Conservation (phyloP, 2,797 vertebrate genomes). For the Acridotheres tristis region DNA sequence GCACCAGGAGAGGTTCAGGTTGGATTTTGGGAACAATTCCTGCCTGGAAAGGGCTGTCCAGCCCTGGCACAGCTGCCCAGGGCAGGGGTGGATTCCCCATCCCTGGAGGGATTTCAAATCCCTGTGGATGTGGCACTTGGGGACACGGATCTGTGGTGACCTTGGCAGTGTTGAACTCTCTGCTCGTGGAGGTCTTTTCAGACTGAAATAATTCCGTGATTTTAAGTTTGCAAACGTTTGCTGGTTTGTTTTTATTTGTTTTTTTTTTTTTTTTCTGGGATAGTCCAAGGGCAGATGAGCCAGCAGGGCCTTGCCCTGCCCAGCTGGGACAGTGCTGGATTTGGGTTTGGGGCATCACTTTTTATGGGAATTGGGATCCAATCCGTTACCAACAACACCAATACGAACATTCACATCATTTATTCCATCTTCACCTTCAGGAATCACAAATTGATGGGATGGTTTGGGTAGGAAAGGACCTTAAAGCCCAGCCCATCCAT, state of each 20-base stretch:
- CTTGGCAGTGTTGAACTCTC: not conserved
- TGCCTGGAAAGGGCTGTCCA: not conserved
- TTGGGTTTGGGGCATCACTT: not conserved
- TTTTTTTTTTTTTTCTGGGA: not conserved
- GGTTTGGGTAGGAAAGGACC: not conserved
- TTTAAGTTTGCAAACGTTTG: not conserved
- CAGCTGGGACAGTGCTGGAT: accelerated
- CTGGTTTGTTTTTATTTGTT: not conserved
- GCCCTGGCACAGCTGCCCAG: not conserved
- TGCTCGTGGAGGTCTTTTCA: not conserved
- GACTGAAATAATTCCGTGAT: not conserved
- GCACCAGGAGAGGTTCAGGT: accelerated
- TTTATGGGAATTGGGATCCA: not conserved
- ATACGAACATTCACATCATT: accelerated
- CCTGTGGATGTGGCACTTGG: not conserved
- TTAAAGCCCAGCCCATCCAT: not conserved
- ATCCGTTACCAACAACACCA: accelerated
- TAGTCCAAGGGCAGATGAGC: not conserved
- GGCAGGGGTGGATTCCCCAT: too few species aligned
- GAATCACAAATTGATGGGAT: not conserved
- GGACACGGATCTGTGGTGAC: accelerated
- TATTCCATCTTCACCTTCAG: not conserved
- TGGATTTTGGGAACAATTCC: not conserved
- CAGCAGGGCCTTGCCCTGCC: not conserved
- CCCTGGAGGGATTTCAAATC: not conserved